Evolutionary conservation across 2,888 invertebrate species (phyloP).

Genomic region (Auanema sp.): DNA sequence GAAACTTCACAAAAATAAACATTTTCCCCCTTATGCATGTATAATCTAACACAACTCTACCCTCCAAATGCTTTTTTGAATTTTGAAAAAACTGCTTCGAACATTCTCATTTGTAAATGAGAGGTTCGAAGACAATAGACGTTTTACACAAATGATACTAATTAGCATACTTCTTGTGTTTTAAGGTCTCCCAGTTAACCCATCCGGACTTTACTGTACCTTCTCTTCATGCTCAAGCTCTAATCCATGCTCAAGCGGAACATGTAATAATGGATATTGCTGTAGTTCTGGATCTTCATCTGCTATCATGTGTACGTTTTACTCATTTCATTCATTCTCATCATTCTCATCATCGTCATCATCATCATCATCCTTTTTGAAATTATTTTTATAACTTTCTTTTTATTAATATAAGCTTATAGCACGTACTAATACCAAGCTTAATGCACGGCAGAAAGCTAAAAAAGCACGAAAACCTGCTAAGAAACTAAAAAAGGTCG

Average conservation of each 20-base stretch:
- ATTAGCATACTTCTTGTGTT: too few relatives aligned
- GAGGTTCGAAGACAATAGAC: not conserved
- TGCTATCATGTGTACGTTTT: constrained; percentile 38
- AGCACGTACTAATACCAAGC: constrained; percentile 15
- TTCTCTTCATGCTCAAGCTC: constrained; percentile 57
- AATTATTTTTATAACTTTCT: too few relatives aligned
- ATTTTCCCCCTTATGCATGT: too few relatives aligned
- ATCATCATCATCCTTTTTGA: not conserved
- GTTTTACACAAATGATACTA: too few relatives aligned
- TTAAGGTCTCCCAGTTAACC: constrained; percentile 19
- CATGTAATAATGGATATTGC: constrained; percentile 63
- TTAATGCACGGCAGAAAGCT: constrained; percentile 14
- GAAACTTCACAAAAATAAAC: too few relatives aligned
- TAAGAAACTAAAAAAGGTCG: not conserved
- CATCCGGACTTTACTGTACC: constrained; percentile 58
- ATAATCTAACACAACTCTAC: not conserved
- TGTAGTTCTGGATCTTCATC: constrained; percentile 46
- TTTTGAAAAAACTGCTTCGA: not conserved
- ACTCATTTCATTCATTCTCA: not conserved
- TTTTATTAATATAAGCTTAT: not conserved
- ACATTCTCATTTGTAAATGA: not conserved
- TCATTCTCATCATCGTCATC: too few relatives aligned
- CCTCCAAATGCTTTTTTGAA: constrained; percentile 1
- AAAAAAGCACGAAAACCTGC: constrained; percentile 7
- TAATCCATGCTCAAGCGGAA: constrained; percentile 58